phyloP scores from a whole-genome alignment of 2,113 vertebrate genomes.

The Illadopsis cleaveri region DNA sequence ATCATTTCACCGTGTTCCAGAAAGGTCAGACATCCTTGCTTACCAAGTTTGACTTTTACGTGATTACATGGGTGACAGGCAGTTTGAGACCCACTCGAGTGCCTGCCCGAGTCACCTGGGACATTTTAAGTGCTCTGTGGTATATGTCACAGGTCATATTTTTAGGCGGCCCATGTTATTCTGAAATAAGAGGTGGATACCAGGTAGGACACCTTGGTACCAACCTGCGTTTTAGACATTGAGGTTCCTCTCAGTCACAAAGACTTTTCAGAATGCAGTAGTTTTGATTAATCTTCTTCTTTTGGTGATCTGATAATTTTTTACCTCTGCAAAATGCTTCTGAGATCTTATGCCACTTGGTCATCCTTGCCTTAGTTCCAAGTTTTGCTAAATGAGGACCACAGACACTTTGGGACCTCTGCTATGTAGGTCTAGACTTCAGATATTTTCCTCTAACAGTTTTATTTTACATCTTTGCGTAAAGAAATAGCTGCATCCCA shows the following conservation, averaged over 20 bases:
- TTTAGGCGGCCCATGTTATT: neutral
- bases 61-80: neutral
- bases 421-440: neutral
- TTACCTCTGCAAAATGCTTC: neutral
- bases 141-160: neutral
- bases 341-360: neutral
- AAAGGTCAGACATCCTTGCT: neutral
- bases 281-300: neutral
- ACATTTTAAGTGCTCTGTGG: neutral
- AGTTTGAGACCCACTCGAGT: neutral
- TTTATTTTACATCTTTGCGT: neutral
- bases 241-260: neutral
- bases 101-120: neutral
- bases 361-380: neutral
- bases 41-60: neutral
- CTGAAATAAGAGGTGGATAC: neutral
- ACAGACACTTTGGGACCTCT: neutral
- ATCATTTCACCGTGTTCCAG: neutral
- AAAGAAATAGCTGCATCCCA: neutral
- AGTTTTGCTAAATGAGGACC: neutral
- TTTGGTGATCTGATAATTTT: neutral
- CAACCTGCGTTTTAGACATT: neutral
- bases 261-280: neutral
- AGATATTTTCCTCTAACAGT: neutral
- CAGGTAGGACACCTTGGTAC: neutral